Base-by-base conservation (phyloP, 2,888 invertebrate species). In the Trachelus tabidus region DNA sequence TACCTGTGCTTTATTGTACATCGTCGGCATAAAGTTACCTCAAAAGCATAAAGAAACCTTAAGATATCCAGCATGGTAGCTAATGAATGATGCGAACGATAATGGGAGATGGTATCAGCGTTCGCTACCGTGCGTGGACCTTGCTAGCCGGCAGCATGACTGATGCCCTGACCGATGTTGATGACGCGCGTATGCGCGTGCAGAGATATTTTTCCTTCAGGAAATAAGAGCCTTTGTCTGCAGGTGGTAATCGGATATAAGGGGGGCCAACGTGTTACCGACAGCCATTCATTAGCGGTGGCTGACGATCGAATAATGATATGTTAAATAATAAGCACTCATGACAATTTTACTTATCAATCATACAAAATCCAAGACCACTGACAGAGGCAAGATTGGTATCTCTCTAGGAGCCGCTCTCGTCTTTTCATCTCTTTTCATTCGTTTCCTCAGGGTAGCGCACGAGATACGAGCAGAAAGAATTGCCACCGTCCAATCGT, bases 51-150 rank as follows among this genome's bases (percentile, higher is more conserved):
- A 84, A 83, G 84, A 83, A 83, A 82, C 84, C 34, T 34, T 83
- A 83, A 83, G 86, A 85, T 83, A 84, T 82, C 82, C 78, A 81
- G 77, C 79, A 77, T 80, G 33, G 83, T 79, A 79, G 81, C 82
- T 87, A 89, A 89, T 85, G 87, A 86, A 87, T 84, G 87, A 86
- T 86, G 84, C 82, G 84, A 81, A 84, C 83, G 85, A 87, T 89
- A 89, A 87, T 87, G 83, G 86, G 37, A 82, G 85, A 87, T 86
- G 84, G 81, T 86, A 85, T 85, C 86, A 82, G 76, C 74, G 81
- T 80, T 79, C 77, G 79, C 75, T 73, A 75, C 79, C 73, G 56
- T 79, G 77, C 30, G 76, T 69, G 37, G 56, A 78, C 75, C 74
- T 30, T 74, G 35, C 31, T 34, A 56, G 73, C 69, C 73, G 69